Evolutionary conservation across 2,113 vertebrate species (phyloP), one percentile per base, ranked within the genome.

Genomic region (Orthonyx spaldingii): DNA sequence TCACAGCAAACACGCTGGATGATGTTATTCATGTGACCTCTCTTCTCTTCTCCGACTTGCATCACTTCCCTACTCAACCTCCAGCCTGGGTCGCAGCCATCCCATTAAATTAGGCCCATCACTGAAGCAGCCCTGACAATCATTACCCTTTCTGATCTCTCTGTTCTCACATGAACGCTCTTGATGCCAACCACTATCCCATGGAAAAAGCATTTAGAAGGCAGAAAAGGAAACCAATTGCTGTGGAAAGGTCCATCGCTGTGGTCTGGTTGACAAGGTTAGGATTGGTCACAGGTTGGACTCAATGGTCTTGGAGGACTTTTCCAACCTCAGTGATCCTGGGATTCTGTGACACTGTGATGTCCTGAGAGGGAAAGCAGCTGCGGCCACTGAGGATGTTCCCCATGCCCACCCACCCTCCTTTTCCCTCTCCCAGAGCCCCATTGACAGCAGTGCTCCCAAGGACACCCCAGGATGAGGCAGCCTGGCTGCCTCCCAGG

Each of bases 1-100:
- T 95, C 84, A 68, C 89, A 95, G 89, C n/a, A 95, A 90, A 87
- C 93, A 49, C 24, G 0, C 53, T 52, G 80, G 14, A 3, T 19
- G 84, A 82, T 78, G 91, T 87, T 93, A 87, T 87, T 95, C 84
- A 89, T 2, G 13, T 61, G 84, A 94, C 91, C 94, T 84, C 12
- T 71, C 80, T 42, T 71, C 77, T 80, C 85, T 70, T 33, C 77
- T 65, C 68, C 2, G 8, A 66, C 66, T 65, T 78, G 69, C 86
- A 75, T 28, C 83, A 32, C 47, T 74, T 63, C 30, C 37, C 71
- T 13, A 1, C 84, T 90, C 84, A 55, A 17, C 69, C 86, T 77
- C 60, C 84, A 64, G 8, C 60, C 86, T 52, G 74, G 80, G 86
- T 8, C 0, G 1, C 72, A 78, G 89, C 72, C 89, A 84, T 35